phyloP scores from a whole-genome alignment of 2,113 vertebrate genomes.

The Astur gentilis region DNA sequence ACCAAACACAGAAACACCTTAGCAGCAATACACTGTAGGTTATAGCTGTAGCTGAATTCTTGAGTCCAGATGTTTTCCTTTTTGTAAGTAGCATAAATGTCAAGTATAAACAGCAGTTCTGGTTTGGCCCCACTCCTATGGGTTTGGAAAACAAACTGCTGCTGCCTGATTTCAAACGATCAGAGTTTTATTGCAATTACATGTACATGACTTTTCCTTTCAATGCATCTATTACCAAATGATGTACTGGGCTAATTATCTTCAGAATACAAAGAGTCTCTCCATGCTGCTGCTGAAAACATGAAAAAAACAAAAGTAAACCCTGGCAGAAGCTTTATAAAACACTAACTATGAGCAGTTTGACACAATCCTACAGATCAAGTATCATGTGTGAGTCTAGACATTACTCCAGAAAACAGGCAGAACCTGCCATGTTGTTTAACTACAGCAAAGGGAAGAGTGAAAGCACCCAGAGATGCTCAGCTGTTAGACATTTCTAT shows the following conservation, averaged over 20 bases:
- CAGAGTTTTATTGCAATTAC: background rate
- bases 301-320: background rate
- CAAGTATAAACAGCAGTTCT: slow-evolving; percentile 8
- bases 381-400: background rate
- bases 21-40: background rate
- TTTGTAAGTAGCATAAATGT: background rate
- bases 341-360: background rate
- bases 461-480: background rate
- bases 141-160: background rate
- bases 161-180: background rate
- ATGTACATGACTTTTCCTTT: background rate
- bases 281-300: background rate
- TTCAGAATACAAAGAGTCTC: background rate
- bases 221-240: background rate
- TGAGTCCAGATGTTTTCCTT: background rate
- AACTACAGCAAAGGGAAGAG: background rate
- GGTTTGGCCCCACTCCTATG: background rate
- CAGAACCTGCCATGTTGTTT: background rate
- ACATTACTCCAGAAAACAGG: background rate
- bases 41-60: background rate
- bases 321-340: background rate
- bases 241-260: background rate
- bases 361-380: background rate
- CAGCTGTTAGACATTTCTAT: background rate
- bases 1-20: background rate